A percentile compares a stretch with the other conserved stretches of the same genome.
Evolutionary conservation across 1,140 invertebrate species (phyloP).

Genomic region (Stegodyphus dumicola): DNA sequence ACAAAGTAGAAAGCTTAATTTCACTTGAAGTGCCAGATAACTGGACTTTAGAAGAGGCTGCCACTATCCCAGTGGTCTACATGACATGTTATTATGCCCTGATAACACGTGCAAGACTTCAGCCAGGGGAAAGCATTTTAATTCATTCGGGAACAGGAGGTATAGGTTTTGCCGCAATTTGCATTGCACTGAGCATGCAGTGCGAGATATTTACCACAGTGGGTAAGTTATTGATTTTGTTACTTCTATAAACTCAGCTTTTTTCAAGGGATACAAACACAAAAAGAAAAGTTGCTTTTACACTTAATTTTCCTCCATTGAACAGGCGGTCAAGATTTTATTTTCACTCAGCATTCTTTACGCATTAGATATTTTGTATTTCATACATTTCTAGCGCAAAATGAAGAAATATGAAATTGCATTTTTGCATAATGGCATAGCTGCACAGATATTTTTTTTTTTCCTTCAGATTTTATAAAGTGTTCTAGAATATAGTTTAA

Average conservation of each 20-base stretch:
- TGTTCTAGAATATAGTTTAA: no score
- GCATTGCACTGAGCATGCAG: slow-evolving; percentile 87
- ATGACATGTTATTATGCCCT: slow-evolving; percentile 78
- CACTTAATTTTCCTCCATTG: neutral
- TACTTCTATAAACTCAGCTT: no score
- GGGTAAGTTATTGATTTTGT: slow-evolving; percentile 70
- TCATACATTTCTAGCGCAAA: no score
- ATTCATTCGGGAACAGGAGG: slow-evolving; percentile 96
- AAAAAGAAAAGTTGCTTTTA: neutral
- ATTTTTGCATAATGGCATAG: no score
- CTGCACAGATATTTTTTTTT: no score
- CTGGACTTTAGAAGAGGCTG: slow-evolving; percentile 91
- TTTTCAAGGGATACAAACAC: no score
- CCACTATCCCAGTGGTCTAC: slow-evolving; percentile 93
- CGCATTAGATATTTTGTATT: no score
- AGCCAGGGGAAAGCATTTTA: slow-evolving; percentile 84
- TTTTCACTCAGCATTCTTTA: neutral
- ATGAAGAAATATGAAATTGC: no score
- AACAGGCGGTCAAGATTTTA: neutral
- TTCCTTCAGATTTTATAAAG: no score
- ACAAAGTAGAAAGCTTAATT: slow-evolving; percentile 76
- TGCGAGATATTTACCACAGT: slow-evolving; percentile 91
- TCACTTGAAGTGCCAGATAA: slow-evolving; percentile 75
- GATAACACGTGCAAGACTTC: slow-evolving; percentile 83
- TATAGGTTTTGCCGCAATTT: slow-evolving; percentile 95